phyloP scores from a whole-genome alignment of 2,797 vertebrate genomes.

The Sebastes diaconus region DNA sequence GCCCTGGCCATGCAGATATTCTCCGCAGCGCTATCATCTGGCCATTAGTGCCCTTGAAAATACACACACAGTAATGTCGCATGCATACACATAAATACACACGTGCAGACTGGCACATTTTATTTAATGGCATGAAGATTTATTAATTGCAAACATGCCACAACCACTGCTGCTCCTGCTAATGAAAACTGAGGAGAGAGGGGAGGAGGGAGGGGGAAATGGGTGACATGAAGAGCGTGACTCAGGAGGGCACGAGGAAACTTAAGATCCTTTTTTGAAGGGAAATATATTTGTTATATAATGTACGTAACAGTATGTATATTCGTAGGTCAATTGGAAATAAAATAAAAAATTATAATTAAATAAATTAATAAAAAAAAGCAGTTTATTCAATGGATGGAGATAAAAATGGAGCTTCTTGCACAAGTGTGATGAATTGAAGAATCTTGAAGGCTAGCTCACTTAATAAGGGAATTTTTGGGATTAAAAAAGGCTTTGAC shows the following conservation, averaged over 20 bases:
- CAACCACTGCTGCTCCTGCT: constrained; percentile 34
- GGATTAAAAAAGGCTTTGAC: neutral
- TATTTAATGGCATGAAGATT: constrained; percentile 79
- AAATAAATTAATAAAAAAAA: too few species aligned
- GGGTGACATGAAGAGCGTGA: neutral
- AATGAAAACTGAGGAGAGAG: constrained; percentile 56
- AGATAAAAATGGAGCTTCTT: neutral
- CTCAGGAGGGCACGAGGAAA: neutral
- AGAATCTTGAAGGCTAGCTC: neutral
- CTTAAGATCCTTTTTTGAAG: neutral
- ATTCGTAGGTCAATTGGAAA: neutral
- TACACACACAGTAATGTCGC: neutral
- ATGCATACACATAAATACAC: neutral
- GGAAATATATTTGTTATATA: neutral
- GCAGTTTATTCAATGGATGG: neutral
- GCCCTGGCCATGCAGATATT: constrained; percentile 49
- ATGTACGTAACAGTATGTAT: neutral
- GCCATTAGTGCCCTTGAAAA: constrained; percentile 80
- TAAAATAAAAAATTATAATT: neutral
- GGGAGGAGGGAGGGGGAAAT: neutral
- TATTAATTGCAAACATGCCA: constrained; percentile 79
- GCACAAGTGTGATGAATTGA: neutral
- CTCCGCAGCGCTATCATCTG: constrained; percentile 75
- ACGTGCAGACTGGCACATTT: constrained; percentile 30
- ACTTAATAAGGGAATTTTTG: neutral